Evolutionary conservation across 2,888 invertebrate species (phyloP).

Genomic region (Mechanitis mazaeus): DNA sequence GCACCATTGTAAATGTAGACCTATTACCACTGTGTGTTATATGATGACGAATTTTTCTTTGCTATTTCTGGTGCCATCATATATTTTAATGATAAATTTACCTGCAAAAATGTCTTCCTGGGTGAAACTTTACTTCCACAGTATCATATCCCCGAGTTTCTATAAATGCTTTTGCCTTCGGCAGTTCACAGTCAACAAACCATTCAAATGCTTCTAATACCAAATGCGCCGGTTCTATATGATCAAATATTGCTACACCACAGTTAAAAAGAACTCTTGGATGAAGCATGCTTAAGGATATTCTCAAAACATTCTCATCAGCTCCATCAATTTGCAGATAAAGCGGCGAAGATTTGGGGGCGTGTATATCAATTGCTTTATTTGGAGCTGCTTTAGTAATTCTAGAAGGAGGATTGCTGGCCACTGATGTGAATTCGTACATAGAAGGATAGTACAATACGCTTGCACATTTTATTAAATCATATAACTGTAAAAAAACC

Average conservation of each 20-base stretch:
- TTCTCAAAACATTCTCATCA: slow-evolving; percentile 43
- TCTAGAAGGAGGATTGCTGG: slow-evolving; percentile 44
- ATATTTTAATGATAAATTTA: slow-evolving; percentile 21
- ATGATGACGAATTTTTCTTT: too few relatives aligned
- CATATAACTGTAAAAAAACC: slow-evolving; percentile 37
- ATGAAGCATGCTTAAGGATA: slow-evolving; percentile 50
- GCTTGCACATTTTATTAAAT: slow-evolving; percentile 33
- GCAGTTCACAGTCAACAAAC: slow-evolving; percentile 50
- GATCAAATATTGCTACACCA: slow-evolving; percentile 44
- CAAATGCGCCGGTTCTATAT: slow-evolving; percentile 54
- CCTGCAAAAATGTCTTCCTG: slow-evolving; percentile 67
- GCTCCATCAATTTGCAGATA: slow-evolving; percentile 64
- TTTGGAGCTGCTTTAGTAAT: slow-evolving; percentile 39
- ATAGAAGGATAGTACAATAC: slow-evolving; percentile 53
- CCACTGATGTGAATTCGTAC: slow-evolving; percentile 50
- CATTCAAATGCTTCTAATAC: slow-evolving; percentile 59
- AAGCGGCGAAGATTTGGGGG: slow-evolving; percentile 52
- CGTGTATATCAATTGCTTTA: slow-evolving; percentile 44
- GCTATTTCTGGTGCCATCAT: too few relatives aligned
- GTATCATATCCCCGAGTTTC: slow-evolving; percentile 50
- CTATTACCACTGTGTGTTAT: too few relatives aligned
- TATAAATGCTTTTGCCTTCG: slow-evolving; percentile 45
- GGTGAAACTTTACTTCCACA: slow-evolving; percentile 46
- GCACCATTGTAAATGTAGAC: too few relatives aligned
- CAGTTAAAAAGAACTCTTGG: slow-evolving; percentile 54